Evolutionary conservation across 2,113 vertebrate species (phyloP), one percentile per base, ranked within the genome.

Genomic region (Artemisiospiza belli): DNA sequence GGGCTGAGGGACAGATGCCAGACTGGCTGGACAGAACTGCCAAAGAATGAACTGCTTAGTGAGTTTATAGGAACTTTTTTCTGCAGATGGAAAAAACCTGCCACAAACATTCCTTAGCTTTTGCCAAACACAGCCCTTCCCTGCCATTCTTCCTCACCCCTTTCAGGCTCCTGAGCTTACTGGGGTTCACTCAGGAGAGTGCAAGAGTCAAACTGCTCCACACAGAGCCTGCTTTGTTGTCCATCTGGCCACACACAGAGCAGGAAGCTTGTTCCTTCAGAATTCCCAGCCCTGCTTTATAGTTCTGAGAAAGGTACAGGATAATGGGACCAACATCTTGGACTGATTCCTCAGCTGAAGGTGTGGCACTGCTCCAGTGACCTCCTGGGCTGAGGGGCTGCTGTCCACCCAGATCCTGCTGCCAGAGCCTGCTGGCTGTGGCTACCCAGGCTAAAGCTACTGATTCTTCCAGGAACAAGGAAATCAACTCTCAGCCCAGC

Each of bases 201-300:
- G 11, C 35, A 41, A 2, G 70, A 88, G 89, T 80, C 82, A 70
- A 83, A 54, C n/a, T 25, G 43, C 41, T 68, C 14, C 81, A 80
- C 83, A 95, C 81, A 94, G 44, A 94, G 55, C 46, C 54, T n/a
- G 18, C 61, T 87, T 80, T 96, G 82, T 88, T 92, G 75, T 80
- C 85, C 69, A 68, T 81, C 58, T 80, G 88, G 39, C 93, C 72
- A 96, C 83, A 87, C 43, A 92, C 75, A 35, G 59, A 83, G 85
- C 8, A 78, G 86, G 76, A 92, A 92, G 66, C 27, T 55, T n/a
- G n/a, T 19, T 96, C 77, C 66, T 44, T 79, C 2, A 0, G 58
- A 72, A 94, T 58, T 89, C 86, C 81, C 87, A 85, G 73, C 25
- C 62, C 83, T 82, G 17, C 58, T 87, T 88, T 68, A 69, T 35